Base-by-base conservation (phyloP, 64 coral and sea anemone genomes). In the Astreopora myriophthalma region DNA sequence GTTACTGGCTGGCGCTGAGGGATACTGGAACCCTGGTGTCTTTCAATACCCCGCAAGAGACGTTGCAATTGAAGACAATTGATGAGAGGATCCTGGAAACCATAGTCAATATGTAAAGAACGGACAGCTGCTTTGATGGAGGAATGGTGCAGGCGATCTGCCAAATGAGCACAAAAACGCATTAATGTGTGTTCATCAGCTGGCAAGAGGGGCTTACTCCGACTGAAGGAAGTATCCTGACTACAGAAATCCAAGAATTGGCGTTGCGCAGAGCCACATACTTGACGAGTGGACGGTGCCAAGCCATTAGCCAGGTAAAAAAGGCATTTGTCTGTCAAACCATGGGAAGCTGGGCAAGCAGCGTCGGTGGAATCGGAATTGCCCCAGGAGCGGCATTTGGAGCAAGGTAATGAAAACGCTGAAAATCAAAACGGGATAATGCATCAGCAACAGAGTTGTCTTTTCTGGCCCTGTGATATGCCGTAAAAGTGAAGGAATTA, bases 231-330 rank as follows among this genome's bases (percentile, higher is more conserved):
- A 2, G 33, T 34, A 32, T 48, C 36, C 57, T 25, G 57, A 25
- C 30, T 34, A 22, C 87, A 78, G 42, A 89, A 89, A 24, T 91
- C 52, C 11, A 79, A 0, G 37, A 91, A 91, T 29, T 76, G 37
- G 5, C 34, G 33, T 38, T 91, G 88, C 12, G 40, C 57, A 8
- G 58, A 39, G 8, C 1, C 6, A 33, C 84, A 92, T 1, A 66
- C 60, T 1, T 79, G 64, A 3, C 78, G 78, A 17, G 76, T 92
- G 1, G 78, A 92, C 9, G 60, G 33, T 2, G 89, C 78, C 0
- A 92, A 25, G 29, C 89, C 62, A 17, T 39, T 4, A 5, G 1
- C 8, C 17, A 86, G 6, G 8, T 68, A 46, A 4, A 68, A 25
- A 4, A 23, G 77, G 39, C 77, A 81, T 19, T 48, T 40, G 6